Evolutionary conservation across 2,113 vertebrate species (phyloP).

Genomic region (Apistogramma diplotaenia): DNA sequence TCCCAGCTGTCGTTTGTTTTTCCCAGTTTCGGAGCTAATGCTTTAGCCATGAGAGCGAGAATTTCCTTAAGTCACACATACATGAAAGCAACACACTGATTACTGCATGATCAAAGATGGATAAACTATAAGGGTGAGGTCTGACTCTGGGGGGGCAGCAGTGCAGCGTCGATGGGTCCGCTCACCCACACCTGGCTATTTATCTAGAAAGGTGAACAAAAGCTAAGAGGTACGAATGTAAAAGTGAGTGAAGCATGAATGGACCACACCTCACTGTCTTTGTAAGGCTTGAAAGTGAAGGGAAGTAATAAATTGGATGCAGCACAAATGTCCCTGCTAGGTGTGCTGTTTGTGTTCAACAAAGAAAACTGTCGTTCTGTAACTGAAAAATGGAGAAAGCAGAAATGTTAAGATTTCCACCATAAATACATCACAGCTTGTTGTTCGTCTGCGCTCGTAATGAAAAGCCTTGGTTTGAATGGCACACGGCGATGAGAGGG

Average conservation of each 20-base stretch:
- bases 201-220: conserved; percentile 43
- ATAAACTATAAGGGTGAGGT: not conserved
- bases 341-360: not conserved
- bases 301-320: conserved; percentile 15
- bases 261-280: conserved; percentile 37
- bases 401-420: not conserved
- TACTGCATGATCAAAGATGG: conserved; percentile 26
- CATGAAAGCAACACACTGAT: conserved; percentile 10
- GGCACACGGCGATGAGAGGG: not conserved
- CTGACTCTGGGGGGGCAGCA: not conserved
- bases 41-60: conserved; percentile 13
- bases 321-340: not conserved
- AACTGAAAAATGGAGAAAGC: not conserved
- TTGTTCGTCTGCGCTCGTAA: not conserved
- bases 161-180: conserved; percentile 2
- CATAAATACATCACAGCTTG: not conserved
- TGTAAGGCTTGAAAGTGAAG: conserved; percentile 29
- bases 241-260: conserved; percentile 43
- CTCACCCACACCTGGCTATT: conserved; percentile 28
- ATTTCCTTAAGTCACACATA: conserved; percentile 20
- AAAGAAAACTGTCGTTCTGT: conserved; percentile 19
- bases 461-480: not conserved
- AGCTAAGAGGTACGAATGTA: conserved; percentile 29
- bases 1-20: conserved; percentile 40
- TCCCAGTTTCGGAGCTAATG: not conserved